phyloP scores from a whole-genome alignment of 1,140 invertebrate genomes.

The Trichogramma pretiosum region DNA sequence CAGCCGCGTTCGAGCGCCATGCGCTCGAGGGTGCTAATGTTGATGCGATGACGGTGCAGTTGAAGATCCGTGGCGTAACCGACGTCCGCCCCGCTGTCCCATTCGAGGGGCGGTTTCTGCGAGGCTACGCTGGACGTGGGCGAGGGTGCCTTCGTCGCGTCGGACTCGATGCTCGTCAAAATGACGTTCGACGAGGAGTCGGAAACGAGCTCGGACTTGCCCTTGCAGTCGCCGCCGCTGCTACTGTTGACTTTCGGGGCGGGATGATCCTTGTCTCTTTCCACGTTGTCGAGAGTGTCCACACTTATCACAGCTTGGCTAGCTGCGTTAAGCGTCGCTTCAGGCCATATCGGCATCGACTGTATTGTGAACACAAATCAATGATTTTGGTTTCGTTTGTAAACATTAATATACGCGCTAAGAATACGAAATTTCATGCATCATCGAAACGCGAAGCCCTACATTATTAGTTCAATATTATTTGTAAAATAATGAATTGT shows the following conservation, averaged over 20 bases:
- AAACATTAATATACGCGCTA: too few species aligned
- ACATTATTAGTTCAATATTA: too few species aligned
- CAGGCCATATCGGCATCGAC: too few species aligned
- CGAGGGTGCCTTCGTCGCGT: slow-evolving; percentile 47
- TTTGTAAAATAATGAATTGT: too few species aligned
- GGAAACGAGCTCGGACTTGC: neutral
- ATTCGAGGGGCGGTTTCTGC: slow-evolving; percentile 58
- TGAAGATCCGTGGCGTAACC: slow-evolving; percentile 46
- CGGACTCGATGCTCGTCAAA: slow-evolving; percentile 22
- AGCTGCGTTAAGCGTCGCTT: too few species aligned
- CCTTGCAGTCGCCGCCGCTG: neutral
- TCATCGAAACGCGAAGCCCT: too few species aligned
- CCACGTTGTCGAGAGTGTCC: too few species aligned
- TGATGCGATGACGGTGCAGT: neutral
- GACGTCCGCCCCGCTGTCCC: slow-evolving; percentile 69
- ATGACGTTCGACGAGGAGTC: neutral
- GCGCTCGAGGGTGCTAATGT: slow-evolving; percentile 51
- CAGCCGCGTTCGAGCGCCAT: slow-evolving; percentile 44
- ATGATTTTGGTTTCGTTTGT: too few species aligned
- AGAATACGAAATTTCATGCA: too few species aligned
- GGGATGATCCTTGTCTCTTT: too few species aligned
- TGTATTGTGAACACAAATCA: too few species aligned
- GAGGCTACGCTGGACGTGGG: slow-evolving; percentile 57
- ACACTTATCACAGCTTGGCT: too few species aligned
- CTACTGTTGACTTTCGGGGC: slow-evolving; percentile 9